Evolutionary conservation across 2,113 vertebrate genomes (phyloP).

Genomic region (Aythya baeri): DNA sequence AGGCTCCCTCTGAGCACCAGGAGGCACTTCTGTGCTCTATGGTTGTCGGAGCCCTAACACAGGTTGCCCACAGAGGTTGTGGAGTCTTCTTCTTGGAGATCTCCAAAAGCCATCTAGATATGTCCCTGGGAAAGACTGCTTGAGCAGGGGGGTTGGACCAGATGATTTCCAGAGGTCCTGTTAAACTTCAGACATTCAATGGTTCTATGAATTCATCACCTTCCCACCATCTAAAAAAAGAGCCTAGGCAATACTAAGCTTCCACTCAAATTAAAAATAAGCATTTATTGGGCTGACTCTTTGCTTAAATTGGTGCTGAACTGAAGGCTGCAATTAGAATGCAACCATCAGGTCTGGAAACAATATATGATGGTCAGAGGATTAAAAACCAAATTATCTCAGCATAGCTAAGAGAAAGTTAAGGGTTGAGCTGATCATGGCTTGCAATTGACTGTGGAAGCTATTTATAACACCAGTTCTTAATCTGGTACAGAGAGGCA

Average conservation of each 20-base stretch:
- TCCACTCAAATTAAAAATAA: neutral
- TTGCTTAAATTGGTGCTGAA: neutral
- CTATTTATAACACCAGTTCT: neutral
- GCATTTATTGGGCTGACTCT: neutral
- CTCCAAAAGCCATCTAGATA: neutral
- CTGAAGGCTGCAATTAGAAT: neutral
- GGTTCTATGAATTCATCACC: neutral
- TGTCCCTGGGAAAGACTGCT: neutral
- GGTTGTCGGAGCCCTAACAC: neutral
- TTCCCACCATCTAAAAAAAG: neutral
- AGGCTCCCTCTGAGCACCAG: neutral
- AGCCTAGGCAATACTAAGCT: neutral
- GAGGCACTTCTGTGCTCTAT: neutral
- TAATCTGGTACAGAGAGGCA: neutral
- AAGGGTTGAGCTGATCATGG: neutral
- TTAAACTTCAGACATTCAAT: neutral
- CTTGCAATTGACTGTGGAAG: neutral
- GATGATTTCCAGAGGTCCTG: neutral
- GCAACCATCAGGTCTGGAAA: neutral
- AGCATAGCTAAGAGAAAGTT: neutral
- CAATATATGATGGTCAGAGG: neutral
- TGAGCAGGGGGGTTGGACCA: neutral
- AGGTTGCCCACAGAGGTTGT: neutral
- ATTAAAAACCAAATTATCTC: neutral
- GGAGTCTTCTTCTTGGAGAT: neutral